Evolutionary conservation across 2,113 vertebrate genomes (phyloP).

Genomic region (Lagopus muta): DNA sequence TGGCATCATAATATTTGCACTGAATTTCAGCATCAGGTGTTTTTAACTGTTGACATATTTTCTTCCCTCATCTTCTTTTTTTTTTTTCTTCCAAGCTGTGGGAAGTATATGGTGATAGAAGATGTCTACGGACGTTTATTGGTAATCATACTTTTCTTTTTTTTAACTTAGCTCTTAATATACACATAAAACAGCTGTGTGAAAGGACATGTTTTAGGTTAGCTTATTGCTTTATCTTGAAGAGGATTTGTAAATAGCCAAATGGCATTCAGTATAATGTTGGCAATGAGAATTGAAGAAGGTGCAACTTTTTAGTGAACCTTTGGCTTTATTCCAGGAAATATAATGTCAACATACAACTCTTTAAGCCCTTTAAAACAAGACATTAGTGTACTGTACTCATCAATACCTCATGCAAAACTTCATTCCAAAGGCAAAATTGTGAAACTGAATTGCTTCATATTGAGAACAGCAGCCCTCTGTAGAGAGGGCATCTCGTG

Average conservation of each 20-base stretch:
- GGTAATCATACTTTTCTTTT: conserved; percentile 80
- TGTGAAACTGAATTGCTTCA: background rate
- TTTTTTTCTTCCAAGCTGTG: conserved; percentile 81
- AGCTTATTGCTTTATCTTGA: background rate
- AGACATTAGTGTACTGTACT: background rate
- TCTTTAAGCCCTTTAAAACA: background rate
- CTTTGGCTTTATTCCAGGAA: background rate
- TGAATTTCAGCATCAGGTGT: background rate
- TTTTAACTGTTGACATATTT: background rate
- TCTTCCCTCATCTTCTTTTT: background rate
- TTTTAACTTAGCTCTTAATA: background rate
- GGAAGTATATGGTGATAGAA: conserved; percentile 97
- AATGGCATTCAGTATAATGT: background rate
- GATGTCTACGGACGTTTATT: conserved; percentile 94
- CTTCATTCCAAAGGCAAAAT: background rate
- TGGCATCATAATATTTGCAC: background rate
- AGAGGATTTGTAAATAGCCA: background rate
- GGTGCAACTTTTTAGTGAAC: background rate
- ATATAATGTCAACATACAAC: background rate
- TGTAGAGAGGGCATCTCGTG: background rate
- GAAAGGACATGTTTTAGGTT: background rate
- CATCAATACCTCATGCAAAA: background rate
- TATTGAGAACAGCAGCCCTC: background rate
- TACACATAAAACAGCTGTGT: background rate
- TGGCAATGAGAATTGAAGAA: background rate